These are phyloP conservation scores for Palloptera scutellata DNA, from an alignment of 2,888 invertebrate genomes.

Conservation along the genomic window DNA sequence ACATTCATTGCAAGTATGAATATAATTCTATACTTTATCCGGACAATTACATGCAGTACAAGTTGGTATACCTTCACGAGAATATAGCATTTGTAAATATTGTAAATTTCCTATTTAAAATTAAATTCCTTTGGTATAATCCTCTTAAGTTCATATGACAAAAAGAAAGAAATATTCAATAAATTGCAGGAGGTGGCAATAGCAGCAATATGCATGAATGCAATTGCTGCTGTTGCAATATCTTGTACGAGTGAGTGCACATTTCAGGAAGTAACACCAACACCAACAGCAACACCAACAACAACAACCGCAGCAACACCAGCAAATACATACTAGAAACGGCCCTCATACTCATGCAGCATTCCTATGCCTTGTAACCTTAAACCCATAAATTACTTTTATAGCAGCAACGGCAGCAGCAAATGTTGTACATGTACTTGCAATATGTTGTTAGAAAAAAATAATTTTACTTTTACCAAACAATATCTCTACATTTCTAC, in stretches of 20 bases:
- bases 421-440: slow-evolving; percentile 25
- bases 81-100: too few relatives aligned
- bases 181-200: too few relatives aligned
- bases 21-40: too few relatives aligned
- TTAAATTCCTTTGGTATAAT: too few relatives aligned
- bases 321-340: background rate
- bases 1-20: too few relatives aligned
- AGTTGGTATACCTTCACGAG: too few relatives aligned
- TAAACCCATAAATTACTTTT: slow-evolving; percentile 27
- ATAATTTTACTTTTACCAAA: slow-evolving; percentile 19
- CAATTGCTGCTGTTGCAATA: slow-evolving; percentile 19
- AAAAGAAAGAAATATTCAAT: too few relatives aligned
- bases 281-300: slow-evolving; percentile 6
- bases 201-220: background rate
- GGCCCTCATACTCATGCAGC: background rate
- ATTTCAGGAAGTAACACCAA: background rate
- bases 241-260: too few relatives aligned
- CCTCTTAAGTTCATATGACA: too few relatives aligned
- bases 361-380: background rate
- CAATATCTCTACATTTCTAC: background rate
- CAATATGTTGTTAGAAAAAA: slow-evolving; percentile 26
- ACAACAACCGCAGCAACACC: background rate
- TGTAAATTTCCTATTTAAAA: too few relatives aligned
- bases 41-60: too few relatives aligned
- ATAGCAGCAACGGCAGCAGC: slow-evolving; percentile 16